A percentile compares a stretch with the other conserved stretches of the same genome.
These are phyloP conservation scores for Eudasyphora cyanicolor DNA, from an alignment of 2,888 invertebrate genomes.

Conservation along the genomic window DNA sequence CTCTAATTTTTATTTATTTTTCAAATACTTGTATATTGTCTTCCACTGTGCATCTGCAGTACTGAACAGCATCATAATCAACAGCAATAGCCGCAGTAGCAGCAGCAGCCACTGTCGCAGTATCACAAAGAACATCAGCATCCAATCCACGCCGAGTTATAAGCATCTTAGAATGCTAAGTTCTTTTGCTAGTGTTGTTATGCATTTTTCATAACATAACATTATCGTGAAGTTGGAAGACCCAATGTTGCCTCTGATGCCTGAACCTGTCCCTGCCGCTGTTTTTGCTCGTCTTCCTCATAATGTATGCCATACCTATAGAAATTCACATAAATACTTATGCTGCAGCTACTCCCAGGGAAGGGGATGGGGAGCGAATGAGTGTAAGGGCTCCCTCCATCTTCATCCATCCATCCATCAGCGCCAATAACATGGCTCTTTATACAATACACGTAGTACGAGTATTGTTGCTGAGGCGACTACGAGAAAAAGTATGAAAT, in stretches of 20 bases:
- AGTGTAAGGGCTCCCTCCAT: no score
- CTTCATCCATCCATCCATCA: no score
- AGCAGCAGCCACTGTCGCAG: neutral
- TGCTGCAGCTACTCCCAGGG: no score
- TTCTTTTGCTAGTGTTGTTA: conserved; percentile 52
- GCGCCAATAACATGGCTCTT: neutral
- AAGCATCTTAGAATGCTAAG: conserved; percentile 11
- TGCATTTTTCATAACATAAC: conserved; percentile 58
- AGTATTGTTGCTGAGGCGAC: conserved; percentile 17
- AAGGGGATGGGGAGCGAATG: neutral
- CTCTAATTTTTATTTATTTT: no score
- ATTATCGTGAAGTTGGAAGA: conserved; percentile 37
- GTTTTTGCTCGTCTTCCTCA: conserved; percentile 13
- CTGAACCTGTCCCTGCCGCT: neutral
- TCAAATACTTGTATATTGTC: no score
- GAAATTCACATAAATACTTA: conserved; percentile 22
- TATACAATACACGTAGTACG: conserved; percentile 33
- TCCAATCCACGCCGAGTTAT: neutral
- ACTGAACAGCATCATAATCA: conserved; percentile 23
- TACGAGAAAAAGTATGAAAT: conserved; percentile 1
- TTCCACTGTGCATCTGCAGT: neutral
- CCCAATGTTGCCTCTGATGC: neutral
- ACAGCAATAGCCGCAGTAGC: neutral
- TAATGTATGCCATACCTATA: conserved; percentile 34
- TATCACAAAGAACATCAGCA: conserved; percentile 1